Percentiles rank a stretch among this genome's conserved stretches.
phyloP scores from a whole-genome alignment of 1,140 invertebrate genomes.

The Drosophila gunungcola region DNA sequence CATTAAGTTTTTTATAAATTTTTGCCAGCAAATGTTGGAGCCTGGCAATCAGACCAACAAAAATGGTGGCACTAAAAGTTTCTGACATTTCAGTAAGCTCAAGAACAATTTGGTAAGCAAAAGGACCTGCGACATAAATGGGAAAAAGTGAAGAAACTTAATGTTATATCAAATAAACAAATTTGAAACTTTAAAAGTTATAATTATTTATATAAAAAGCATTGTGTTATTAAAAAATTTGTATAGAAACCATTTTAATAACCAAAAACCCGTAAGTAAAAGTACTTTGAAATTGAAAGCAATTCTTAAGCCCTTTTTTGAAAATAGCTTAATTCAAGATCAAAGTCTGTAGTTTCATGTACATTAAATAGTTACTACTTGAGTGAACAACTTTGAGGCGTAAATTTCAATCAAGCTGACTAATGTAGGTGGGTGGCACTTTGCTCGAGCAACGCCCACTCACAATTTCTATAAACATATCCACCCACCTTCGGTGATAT shows the following conservation, averaged over 20 bases:
- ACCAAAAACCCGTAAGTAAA: too few relatives aligned
- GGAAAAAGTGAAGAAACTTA: background rate
- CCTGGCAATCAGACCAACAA: slow-evolving; percentile 10
- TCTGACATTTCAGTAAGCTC: slow-evolving; percentile 25
- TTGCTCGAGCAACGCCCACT: slow-evolving; percentile 41
- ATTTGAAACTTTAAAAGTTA: too few relatives aligned
- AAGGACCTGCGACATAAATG: background rate
- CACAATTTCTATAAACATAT: slow-evolving; percentile 41
- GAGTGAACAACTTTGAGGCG: slow-evolving; percentile 51
- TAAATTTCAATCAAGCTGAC: slow-evolving; percentile 71
- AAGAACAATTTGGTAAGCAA: slow-evolving; percentile 7
- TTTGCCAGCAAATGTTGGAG: slow-evolving; percentile 13
- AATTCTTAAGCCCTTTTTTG: too few relatives aligned
- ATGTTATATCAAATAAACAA: too few relatives aligned
- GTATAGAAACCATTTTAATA: too few relatives aligned
- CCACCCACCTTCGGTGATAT: slow-evolving; percentile 6
- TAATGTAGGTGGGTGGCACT: slow-evolving; percentile 44
- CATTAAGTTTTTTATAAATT: slow-evolving; percentile 58
- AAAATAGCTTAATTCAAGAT: too few relatives aligned
- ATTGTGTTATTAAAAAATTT: too few relatives aligned
- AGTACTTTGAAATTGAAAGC: too few relatives aligned
- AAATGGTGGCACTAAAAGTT: slow-evolving; percentile 30
- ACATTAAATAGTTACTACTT: slow-evolving; percentile 6
- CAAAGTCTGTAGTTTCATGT: background rate
- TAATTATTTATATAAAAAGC: too few relatives aligned